These are phyloP conservation scores for Peromyscus californicus DNA, from an alignment of 2,113 vertebrate genomes.

Conservation along the genomic window DNA sequence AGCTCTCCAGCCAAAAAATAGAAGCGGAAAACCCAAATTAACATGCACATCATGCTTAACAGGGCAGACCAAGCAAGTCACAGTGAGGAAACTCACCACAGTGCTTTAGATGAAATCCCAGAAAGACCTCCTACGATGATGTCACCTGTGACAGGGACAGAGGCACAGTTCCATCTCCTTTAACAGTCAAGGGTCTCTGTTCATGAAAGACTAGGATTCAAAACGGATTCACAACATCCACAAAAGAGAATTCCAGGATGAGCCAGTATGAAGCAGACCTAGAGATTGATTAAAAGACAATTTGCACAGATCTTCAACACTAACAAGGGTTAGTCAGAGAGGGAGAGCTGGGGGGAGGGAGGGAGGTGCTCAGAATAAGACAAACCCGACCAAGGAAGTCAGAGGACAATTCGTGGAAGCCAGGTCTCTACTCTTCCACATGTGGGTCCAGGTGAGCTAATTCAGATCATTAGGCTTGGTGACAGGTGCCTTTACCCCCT, in stretches of 20 bases:
- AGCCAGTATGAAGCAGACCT: not conserved
- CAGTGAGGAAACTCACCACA: not conserved
- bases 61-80: not conserved
- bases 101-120: not conserved
- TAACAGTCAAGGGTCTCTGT: not conserved
- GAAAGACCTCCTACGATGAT: not conserved
- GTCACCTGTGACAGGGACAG: not conserved
- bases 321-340: not conserved
- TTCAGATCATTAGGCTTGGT: no score
- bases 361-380: not conserved
- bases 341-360: no score
- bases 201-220: not conserved
- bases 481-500: not conserved
- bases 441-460: no score
- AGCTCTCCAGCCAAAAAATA: not conserved
- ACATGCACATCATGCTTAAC: not conserved
- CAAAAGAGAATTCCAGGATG: not conserved
- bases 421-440: no score
- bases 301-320: not conserved
- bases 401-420: not conserved
- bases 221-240: not conserved
- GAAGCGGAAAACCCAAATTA: not conserved
- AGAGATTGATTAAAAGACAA: not conserved
- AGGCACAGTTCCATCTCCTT: not conserved
- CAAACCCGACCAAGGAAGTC: not conserved